Percentiles rank a stretch among this genome's conserved stretches.
phyloP scores from a whole-genome alignment of 2,888 invertebrate species.

The Chalcis sispes region DNA sequence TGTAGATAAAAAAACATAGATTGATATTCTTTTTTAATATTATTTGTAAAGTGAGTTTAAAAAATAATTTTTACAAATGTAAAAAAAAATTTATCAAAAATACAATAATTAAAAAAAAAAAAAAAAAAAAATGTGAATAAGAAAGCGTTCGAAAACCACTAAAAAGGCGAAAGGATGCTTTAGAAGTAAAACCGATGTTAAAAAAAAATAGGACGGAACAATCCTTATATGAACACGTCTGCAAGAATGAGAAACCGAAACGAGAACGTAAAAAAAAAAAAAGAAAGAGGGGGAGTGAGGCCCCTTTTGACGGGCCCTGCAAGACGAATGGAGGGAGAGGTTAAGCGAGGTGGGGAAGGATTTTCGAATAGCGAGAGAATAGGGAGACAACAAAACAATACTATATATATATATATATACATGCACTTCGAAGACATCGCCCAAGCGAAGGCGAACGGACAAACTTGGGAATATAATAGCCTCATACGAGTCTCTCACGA shows the following conservation, averaged over 20 bases:
- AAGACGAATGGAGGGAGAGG: constrained; percentile 46
- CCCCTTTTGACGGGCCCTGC: constrained; percentile 47
- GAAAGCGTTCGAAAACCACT: background rate
- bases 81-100: no score
- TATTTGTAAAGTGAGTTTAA: no score
- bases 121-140: no score
- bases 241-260: no score
- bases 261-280: constrained; percentile 49
- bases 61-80: no score
- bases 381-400: constrained; percentile 23
- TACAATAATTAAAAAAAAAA: no score
- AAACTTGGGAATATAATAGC: no score
- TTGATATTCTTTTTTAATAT: no score
- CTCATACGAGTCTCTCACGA: constrained; percentile 29
- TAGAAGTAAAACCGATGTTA: no score
- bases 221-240: constrained; percentile 41
- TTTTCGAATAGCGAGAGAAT: constrained; percentile 38
- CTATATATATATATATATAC: no score
- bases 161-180: background rate
- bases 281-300: constrained; percentile 57
- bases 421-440: no score
- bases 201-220: background rate
- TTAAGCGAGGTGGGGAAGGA: constrained; percentile 51
- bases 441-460: constrained; percentile 47
- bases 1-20: no score